phyloP scores from a whole-genome alignment of 2,113 vertebrate genomes.

The Cinclus mexicanus region DNA sequence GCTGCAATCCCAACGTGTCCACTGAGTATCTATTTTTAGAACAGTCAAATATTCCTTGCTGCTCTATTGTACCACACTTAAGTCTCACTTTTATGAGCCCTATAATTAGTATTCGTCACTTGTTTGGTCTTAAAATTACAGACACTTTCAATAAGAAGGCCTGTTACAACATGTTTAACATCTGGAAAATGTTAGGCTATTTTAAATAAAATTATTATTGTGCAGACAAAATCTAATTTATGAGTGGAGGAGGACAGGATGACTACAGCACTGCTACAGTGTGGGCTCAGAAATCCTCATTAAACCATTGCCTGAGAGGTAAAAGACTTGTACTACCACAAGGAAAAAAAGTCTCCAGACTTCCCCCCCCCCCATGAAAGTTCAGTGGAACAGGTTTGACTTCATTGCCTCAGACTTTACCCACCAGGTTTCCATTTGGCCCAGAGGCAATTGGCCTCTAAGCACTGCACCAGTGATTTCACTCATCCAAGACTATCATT shows the following conservation, averaged over 20 bases:
- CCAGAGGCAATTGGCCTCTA: background rate
- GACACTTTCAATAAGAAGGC: slow-evolving; percentile 8
- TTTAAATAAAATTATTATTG: slow-evolving; percentile 4
- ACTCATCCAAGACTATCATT: background rate
- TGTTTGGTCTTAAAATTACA: background rate
- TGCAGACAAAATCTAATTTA: background rate
- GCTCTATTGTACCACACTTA: background rate
- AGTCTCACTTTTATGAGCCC: background rate
- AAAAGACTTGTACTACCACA: background rate
- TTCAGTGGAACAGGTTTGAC: slow-evolving; percentile 46
- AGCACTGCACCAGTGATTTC: background rate
- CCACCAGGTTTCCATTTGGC: background rate
- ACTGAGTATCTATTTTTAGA: slow-evolving; percentile 43
- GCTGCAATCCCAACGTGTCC: background rate
- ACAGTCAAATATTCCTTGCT: background rate
- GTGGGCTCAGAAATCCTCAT: background rate
- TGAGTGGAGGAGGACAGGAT: background rate
- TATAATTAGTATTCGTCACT: background rate
- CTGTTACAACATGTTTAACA: background rate
- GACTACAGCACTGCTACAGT: background rate
- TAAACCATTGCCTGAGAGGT: background rate
- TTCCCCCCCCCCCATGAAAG: background rate
- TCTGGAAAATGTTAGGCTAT: background rate
- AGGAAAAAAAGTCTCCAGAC: background rate
- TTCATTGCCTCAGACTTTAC: slow-evolving; percentile 14